Conservation (phyloP, 2,113 vertebrate species). For the Tragelaphus imberbis region DNA sequence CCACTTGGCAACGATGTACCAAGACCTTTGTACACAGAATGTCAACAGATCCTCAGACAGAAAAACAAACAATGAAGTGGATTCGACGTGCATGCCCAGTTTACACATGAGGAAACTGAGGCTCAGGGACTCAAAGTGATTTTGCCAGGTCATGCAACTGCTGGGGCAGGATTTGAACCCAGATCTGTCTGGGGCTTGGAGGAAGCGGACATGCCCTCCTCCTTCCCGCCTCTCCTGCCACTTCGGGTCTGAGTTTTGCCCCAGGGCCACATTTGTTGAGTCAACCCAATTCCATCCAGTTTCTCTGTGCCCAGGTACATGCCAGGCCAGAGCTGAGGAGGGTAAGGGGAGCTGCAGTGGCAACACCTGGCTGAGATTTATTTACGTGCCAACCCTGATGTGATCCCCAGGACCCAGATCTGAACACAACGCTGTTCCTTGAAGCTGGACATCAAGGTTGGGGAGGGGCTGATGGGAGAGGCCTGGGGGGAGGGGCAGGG, state of each 20-base stretch:
- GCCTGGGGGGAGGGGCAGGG: accelerated
- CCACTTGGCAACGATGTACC: not conserved
- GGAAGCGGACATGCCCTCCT: not conserved
- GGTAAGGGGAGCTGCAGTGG: not conserved
- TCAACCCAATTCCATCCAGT: not conserved
- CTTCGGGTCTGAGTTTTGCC: not conserved
- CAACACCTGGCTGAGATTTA: not conserved
- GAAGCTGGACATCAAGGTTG: not conserved
- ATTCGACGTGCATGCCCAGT: not conserved
- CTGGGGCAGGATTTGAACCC: not conserved
- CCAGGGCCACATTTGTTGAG: not conserved
- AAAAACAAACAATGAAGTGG: not conserved
- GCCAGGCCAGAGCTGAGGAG: not conserved
- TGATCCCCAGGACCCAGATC: not conserved
- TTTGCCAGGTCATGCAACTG: not conserved
- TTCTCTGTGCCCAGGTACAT: not conserved
- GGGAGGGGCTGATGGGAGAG: not conserved
- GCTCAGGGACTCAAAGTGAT: not conserved
- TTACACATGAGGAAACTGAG: not conserved
- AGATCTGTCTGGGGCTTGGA: not conserved
- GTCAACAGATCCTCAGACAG: not conserved
- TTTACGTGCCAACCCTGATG: not conserved
- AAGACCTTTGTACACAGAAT: not conserved
- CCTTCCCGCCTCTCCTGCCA: not conserved
- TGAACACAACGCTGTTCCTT: not conserved